Base-by-base conservation (phyloP, 2,113 vertebrate genomes). In the Bucco capensis region DNA sequence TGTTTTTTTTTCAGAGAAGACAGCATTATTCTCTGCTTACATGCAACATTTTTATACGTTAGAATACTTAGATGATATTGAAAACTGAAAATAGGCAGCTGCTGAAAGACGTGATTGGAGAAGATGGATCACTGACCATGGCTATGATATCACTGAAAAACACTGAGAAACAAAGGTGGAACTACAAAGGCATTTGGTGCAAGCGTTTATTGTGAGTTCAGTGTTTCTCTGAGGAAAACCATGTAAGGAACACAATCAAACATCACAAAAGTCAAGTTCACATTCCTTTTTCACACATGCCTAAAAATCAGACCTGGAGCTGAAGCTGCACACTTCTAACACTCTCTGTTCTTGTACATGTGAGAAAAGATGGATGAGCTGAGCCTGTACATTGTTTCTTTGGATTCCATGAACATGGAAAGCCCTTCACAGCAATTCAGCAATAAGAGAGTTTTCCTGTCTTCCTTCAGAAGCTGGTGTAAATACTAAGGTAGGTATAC, bases 361-460 rank as follows among this genome's bases (percentile, higher is more conserved):
- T 23, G 35, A 31, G 2, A 15, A 14, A 84, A 58, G 16, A 67
- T 33, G 8, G 19, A 76, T 46, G 28, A 54, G 1, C 3, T 54
- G 19, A 71, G 7, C 9, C 19, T 46, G 8, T 61, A 10, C 5
- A 7, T 61, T 49, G 4, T 31, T 38, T 27, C 3, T 54, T 66
- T 53, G 6, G 25, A 42, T 33, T 83, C 28, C 5, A 28, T 24
- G 35, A 67, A 6, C 35, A 44, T 1, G 1, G 8, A 42, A 70
- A 60, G 5, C 12, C 8, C 14, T 60, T 81, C 0, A 1, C 17
- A 61, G 12, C 0, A 2, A 28, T 28, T 67, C 66, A 62, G 12
- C 24, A 69, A 15, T 22, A 62, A 53, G 8, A 4, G 6, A 56
- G 14, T 40, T 8, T 67, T 67, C 8, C 8, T 66, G 47, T 56